Base-by-base conservation (phyloP, 2,888 invertebrate species). In the Strigamia crassipes region DNA sequence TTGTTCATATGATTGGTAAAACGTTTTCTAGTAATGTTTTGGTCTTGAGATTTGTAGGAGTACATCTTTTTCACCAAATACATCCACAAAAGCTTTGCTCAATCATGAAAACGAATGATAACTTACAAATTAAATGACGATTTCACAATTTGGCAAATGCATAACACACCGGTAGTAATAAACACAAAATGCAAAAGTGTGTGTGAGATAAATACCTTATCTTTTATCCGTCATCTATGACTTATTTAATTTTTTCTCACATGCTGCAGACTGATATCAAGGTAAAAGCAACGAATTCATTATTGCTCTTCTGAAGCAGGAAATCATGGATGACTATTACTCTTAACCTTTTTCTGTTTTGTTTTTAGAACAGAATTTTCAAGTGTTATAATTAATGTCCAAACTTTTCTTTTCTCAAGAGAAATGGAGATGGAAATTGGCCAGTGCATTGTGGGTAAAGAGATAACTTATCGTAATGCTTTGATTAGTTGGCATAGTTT, bases 401-500 rank as follows among this genome's bases (percentile, higher is more conserved):
- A 15, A 18, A 56, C 18, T 18, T 56, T 56, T 46, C 46, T n/a
- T 46, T 46, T 46, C 46, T 46, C n/a, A 9, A n/a, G 56, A 56
- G n/a, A 56, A 56, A 56, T 15, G n/a, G 18, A 56, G n/a, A 56
- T n/a, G 18, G 18, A 56, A 18, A 56, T 56, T 56, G 6, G n/a
- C 18, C n/a, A 5, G 18, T 6, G 56, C 56, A 56, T 56, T 56
- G n/a, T 56, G 56, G 56, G 56, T 56, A 56, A 56, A 56, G 56
- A 56, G 56, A 56, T 56, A 56, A 56, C 18, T 56, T 56, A 56
- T 56, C 56, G 18, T 8, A 56, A 56, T 18, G n/a, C 18, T 18
- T 56, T 56, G 56, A 56, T 56, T 56, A 56, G 56, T 56, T 56
- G 56, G 56, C 56, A 56, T 56, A 56, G 56, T 56, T 56, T 56